Conservation (phyloP, 2,113 vertebrate species). For the Sisor rabdophorus region DNA sequence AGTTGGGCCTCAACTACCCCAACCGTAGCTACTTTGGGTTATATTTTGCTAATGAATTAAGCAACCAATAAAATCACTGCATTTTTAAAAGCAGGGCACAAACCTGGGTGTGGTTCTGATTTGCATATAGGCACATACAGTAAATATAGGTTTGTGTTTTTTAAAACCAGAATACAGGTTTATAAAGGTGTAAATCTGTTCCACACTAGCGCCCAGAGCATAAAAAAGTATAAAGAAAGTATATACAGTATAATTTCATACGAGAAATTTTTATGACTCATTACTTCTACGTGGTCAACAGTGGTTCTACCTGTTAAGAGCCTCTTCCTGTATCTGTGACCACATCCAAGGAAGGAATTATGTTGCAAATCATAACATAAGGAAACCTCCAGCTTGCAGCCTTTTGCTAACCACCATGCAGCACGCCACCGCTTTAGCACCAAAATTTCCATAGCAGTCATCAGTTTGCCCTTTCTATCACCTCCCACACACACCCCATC, state of each 20-base stretch:
- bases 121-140: background rate
- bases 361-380: slow-evolving; percentile 12
- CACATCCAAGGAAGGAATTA: background rate
- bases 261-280: background rate
- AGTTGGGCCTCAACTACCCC: no score
- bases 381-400: slow-evolving; percentile 28
- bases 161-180: background rate
- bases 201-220: no score
- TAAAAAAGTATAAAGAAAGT: no score
- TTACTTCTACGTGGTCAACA: no score
- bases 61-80: background rate
- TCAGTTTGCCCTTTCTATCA: slow-evolving; percentile 27
- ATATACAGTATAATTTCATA: no score
- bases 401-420: slow-evolving; percentile 33
- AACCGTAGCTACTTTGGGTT: background rate
- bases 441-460: slow-evolving; percentile 38
- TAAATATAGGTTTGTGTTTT: background rate
- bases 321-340: background rate
- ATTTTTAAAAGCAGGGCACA: no score
- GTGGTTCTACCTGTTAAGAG: background rate
- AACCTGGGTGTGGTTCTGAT: background rate
- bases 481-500: no score
- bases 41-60: background rate
- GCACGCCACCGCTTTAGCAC: slow-evolving; percentile 20
- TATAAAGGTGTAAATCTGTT: no score